Base-by-base conservation (phyloP, 2,797 vertebrate genomes). In the Chloroceryle amazona region DNA sequence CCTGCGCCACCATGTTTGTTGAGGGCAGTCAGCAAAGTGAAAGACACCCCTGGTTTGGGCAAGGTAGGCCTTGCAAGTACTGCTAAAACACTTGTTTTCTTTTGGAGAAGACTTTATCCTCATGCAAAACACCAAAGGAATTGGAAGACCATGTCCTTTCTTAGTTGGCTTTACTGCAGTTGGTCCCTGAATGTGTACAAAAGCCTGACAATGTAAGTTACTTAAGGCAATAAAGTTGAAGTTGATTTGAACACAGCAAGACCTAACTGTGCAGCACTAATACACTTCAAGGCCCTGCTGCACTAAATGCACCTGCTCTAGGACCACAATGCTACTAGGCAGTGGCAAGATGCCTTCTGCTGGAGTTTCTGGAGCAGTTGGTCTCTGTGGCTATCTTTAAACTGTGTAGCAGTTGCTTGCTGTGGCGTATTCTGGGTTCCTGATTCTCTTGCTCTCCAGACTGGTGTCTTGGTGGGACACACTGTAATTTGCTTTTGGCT, bases 1-100 rank as follows among this genome's bases (percentile, higher is more conserved):
- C 99, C 99, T 0, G 99, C 99, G 41, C 99, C 99, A 1, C 99
- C 99, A 81, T 99, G 99, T 93, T 98, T 99, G 75, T 98, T 99
- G 76, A 98, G 99, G 39, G 99, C 99, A 6, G 98, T 99, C 95
- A 99, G 98, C 98, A 99, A 99, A 98, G 99, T 99, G 96, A 99
- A 99, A 98, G 99, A 99, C 94, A 99, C 98, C 6, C 99, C 99
- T 1, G 99, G 99, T 58, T 97, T 99, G 66, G 99, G 99, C 97
- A 99, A 99, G 99, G 99, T 99, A 99, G 96, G 96, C 33, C 4
- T 75, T 81, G 44, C 18, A 1, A 78, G 8, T 82, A 18, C 81
- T 37, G 25, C 31, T 63, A 21, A 73, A 89, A 28, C 7, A 6
- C 18, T 54, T 57, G 7, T 61, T 91, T 92, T 72, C 35, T 58